A percentile compares a stretch with the other conserved stretches of the same genome.
Conservation (phyloP, 53 echinoderm and acorn worm species). For the Luidia sarsii region DNA sequence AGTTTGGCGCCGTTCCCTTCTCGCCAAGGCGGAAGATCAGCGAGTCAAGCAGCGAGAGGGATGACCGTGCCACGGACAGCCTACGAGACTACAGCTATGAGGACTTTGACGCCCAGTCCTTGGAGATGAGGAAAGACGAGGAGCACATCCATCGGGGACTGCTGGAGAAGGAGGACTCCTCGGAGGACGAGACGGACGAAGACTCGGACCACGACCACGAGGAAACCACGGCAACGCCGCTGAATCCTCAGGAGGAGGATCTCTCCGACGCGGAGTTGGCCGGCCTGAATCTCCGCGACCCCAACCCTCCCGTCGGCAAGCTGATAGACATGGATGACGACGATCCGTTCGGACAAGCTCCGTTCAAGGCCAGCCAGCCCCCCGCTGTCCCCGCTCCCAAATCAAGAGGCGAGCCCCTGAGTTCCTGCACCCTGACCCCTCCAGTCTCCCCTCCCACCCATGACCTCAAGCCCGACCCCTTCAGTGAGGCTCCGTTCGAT, state of each 20-base stretch:
- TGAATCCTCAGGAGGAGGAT: conserved; percentile 73
- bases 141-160: conserved; percentile 87
- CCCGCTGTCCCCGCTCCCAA: conserved; percentile 48
- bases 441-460: conserved; percentile 94
- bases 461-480: conserved; percentile 74
- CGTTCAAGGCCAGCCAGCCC: conserved; percentile 59
- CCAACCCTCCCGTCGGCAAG: conserved; percentile 78
- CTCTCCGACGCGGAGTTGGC: conserved; percentile 89
- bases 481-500: conserved; percentile 80
- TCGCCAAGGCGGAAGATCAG: conserved; percentile 66
- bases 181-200: conserved; percentile 68
- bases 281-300: conserved; percentile 82
- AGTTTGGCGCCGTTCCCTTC: conserved; percentile 85
- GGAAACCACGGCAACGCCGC: conserved; percentile 52
- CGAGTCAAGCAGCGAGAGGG: conserved; percentile 89
- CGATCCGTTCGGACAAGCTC: conserved; percentile 84
- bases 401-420: conserved; percentile 68
- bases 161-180: conserved; percentile 74
- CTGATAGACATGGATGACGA: conserved; percentile 79
- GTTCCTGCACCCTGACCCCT: conserved; percentile 88
- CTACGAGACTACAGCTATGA: conserved; percentile 74
- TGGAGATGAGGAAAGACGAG: conserved; percentile 77
- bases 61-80: conserved; percentile 63
- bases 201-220: conserved; percentile 73
- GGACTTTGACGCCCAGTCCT: conserved; percentile 76